Evolutionary conservation across 2,113 vertebrate genomes (phyloP).

Genomic region (Pholis gunnellus): DNA sequence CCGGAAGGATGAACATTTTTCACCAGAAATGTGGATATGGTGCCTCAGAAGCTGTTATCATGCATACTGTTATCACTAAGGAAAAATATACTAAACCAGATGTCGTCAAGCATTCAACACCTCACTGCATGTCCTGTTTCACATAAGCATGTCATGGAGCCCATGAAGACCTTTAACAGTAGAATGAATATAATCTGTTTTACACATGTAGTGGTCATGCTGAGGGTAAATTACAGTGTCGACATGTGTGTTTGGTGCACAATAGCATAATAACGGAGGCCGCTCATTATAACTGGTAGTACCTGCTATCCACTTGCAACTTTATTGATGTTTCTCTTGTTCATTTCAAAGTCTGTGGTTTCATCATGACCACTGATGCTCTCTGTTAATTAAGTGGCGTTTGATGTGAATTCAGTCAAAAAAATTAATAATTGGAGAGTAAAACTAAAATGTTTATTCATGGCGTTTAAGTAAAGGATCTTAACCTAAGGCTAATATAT

Average conservation of each 20-base stretch:
- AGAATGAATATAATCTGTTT: neutral
- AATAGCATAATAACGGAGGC: no score
- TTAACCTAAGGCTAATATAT: neutral
- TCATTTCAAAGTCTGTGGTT: neutral
- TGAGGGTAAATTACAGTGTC: neutral
- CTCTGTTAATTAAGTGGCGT: neutral
- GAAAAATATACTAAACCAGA: slow-evolving; percentile 19
- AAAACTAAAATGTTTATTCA: neutral
- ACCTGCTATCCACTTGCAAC: neutral
- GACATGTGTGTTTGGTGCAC: neutral
- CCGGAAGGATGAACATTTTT: slow-evolving; percentile 19
- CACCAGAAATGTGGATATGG: neutral
- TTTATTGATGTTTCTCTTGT: neutral
- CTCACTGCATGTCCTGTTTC: neutral
- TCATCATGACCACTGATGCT: neutral
- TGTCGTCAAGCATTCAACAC: neutral
- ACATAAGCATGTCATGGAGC: neutral
- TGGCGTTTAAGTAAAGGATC: neutral
- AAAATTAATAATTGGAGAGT: neutral
- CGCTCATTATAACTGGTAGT: neutral
- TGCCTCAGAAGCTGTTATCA: neutral
- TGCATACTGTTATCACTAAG: neutral
- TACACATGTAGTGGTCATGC: neutral
- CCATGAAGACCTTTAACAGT: neutral
- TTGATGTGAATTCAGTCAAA: neutral